Base-by-base conservation (phyloP, 2,113 vertebrate species). In the Mustela nigripes region DNA sequence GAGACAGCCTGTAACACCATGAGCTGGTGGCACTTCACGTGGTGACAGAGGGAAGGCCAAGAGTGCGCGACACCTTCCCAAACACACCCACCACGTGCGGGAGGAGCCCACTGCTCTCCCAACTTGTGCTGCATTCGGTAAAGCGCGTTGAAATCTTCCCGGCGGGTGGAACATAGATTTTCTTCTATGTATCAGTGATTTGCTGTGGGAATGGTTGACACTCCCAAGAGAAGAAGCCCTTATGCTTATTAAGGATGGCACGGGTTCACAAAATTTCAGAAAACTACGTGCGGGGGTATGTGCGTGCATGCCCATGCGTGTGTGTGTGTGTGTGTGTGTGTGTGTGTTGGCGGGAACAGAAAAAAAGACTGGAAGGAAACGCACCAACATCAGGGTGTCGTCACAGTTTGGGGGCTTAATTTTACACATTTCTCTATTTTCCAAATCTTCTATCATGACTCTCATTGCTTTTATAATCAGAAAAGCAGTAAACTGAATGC, bases 401-500 rank as follows among this genome's bases (percentile, higher is more conserved):
- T 5, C 26, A 45, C 19, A 24, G 3, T 39, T 42, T 86, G 74
- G 86, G 58, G 62, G 90, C 78, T 94, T 79, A 89, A 76, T 48
- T 86, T 96, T 80, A 67, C 2, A 80, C 45, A 89, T 95, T 96
- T 78, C 74, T 31, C 36, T 60, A 94, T 94, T 94, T 89, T 78
- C 80, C 69, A 73, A 53, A 88, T 71, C 97, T 92, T 79, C 94
- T 94, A 18, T 74, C 78, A 36, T 62, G 39, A 95, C 39, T 53
- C 83, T 56, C 79, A n/a, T 39, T 89, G 93, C 85, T 96, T 85
- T 95, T 74, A 92, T 53, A 89, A 91, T 92, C 92, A 96, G 91
- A 97, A 96, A 97, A 92, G 76, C 80, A 81, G 82, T 76, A 88
- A 91, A 84, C 63, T 36, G 58, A 82, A 96, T 3, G 60, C 60